Evolutionary conservation across 2,888 invertebrate species (phyloP).

Genomic region (Panopea generosa): DNA sequence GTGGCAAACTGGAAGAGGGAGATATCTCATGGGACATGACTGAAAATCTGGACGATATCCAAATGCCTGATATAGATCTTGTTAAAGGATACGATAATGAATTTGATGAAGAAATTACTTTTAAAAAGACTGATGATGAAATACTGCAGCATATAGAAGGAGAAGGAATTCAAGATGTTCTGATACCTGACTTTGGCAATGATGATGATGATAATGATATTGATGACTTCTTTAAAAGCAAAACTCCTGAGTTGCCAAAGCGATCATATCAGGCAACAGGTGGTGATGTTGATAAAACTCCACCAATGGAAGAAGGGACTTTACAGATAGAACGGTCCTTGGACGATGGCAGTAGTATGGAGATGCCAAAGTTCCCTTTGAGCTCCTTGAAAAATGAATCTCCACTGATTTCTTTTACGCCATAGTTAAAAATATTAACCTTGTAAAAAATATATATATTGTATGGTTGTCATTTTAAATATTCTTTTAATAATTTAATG

Average conservation of each 20-base stretch:
- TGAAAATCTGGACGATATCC: slow-evolving; percentile 63
- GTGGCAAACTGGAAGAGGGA: slow-evolving; percentile 3
- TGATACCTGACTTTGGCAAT: slow-evolving; percentile 6
- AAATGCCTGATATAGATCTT: slow-evolving; percentile 57
- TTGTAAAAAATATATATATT: too few relatives aligned
- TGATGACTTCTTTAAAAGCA: slow-evolving; percentile 53
- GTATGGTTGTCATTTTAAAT: too few relatives aligned
- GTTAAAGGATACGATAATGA: slow-evolving; percentile 1
- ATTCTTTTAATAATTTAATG: too few relatives aligned
- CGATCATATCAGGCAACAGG: background rate
- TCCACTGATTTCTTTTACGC: slow-evolving; percentile 47
- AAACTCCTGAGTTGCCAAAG: slow-evolving; percentile 56
- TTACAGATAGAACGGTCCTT: slow-evolving; percentile 4
- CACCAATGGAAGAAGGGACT: background rate
- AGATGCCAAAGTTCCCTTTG: slow-evolving; percentile 21
- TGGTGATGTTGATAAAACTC: background rate
- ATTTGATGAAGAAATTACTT: background rate
- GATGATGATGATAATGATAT: slow-evolving; percentile 24
- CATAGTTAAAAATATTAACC: too few relatives aligned
- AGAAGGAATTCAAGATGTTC: background rate
- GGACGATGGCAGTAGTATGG: slow-evolving; percentile 26
- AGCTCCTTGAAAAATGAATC: slow-evolving; percentile 23
- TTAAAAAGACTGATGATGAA: slow-evolving; percentile 5
- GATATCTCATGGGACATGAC: slow-evolving; percentile 55
- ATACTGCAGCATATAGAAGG: slow-evolving; percentile 5